Evolutionary conservation across 2,113 vertebrate genomes (phyloP).

Genomic region (Opisthocomus hoazin): DNA sequence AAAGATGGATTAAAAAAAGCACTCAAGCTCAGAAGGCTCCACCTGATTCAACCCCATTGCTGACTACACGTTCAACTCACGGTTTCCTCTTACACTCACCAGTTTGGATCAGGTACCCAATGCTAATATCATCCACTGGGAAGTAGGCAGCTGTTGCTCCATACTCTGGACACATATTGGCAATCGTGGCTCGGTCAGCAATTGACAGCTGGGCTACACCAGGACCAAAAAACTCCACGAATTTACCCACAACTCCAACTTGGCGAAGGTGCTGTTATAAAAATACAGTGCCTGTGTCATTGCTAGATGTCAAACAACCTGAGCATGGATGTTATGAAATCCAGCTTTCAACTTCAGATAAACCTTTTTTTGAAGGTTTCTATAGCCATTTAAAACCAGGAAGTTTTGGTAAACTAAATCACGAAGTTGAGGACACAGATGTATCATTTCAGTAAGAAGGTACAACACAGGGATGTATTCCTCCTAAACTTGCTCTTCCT

Average conservation of each 20-base stretch:
- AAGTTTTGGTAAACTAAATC: neutral
- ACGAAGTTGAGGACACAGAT: neutral
- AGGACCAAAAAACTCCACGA: slow-evolving; percentile 96
- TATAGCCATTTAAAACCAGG: neutral
- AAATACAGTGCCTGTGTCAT: neutral
- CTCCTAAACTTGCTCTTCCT: neutral
- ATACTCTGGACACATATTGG: slow-evolving; percentile 98
- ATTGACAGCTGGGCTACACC: slow-evolving; percentile 92
- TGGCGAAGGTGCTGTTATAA: slow-evolving; percentile 88
- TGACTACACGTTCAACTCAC: neutral
- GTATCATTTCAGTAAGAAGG: neutral
- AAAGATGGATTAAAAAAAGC: neutral
- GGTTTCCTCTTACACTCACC: slow-evolving; percentile 68
- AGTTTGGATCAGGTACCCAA: slow-evolving; percentile 90
- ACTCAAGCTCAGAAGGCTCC: neutral
- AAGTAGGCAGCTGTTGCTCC: slow-evolving; percentile 96
- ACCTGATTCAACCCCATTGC: neutral
- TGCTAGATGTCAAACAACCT: neutral
- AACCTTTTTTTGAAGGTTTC: neutral
- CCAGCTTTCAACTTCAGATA: neutral
- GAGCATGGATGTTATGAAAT: neutral
- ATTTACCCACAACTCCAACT: slow-evolving; percentile 94
- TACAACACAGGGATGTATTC: neutral
- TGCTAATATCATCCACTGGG: slow-evolving; percentile 88
- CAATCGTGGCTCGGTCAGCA: slow-evolving; percentile 95